These are phyloP conservation scores for Periphyllus acericola DNA, from an alignment of 2,888 invertebrate genomes.

Conservation along the genomic window DNA sequence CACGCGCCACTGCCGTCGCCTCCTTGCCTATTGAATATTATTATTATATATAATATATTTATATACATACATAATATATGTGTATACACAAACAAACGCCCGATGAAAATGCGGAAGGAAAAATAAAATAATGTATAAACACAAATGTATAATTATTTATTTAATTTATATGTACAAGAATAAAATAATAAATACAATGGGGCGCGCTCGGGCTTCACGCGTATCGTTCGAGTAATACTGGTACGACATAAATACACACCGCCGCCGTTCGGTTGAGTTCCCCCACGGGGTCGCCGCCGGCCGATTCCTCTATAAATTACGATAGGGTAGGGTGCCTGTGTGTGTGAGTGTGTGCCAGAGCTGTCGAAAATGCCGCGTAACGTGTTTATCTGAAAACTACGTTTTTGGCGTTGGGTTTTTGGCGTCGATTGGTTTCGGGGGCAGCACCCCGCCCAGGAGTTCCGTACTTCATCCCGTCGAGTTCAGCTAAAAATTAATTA, in stretches of 20 bases:
- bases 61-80: no score
- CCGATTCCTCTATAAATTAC: conserved; percentile 1
- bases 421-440: no score
- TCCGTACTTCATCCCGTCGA: not conserved
- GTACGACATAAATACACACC: not conserved
- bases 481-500: not conserved
- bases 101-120: no score
- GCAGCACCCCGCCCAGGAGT: not conserved
- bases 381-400: not conserved
- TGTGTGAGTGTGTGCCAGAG: not conserved
- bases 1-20: no score
- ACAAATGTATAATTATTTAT: no score
- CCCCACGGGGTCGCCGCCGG: not conserved
- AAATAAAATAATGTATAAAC: no score
- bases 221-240: not conserved
- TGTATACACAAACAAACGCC: no score
- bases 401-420: not conserved
- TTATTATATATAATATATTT: no score
- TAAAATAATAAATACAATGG: no score
- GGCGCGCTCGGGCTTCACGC: not conserved
- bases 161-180: no score
- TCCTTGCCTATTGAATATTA: not conserved
- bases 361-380: not conserved
- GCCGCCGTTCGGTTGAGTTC: not conserved
- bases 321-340: not conserved